Base-by-base conservation (phyloP, 2,797 vertebrate species). In the Microctenopoma stevenorrisi region DNA sequence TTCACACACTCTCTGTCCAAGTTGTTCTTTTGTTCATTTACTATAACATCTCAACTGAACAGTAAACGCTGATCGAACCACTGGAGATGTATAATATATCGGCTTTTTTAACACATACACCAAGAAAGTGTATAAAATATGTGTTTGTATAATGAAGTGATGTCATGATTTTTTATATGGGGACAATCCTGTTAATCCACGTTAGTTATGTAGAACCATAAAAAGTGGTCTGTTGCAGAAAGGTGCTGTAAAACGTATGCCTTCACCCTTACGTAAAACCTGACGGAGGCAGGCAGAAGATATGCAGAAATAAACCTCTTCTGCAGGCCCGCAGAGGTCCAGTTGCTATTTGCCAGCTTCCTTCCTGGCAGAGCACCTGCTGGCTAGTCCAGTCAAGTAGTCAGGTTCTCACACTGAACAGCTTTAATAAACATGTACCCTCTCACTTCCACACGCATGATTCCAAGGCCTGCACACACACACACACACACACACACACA, bases 341-440 rank as follows among this genome's bases (percentile, higher is more conserved):
- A 65, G 61, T 72, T 74, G 52, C 61, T 68, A 46, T 69, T 76
- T 33, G 51, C 64, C 40, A 40, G 57, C 56, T 74, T 78, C 56
- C 67, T 82, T 60, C 59, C 74, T 81, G 65, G 48, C 69, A 72
- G 72, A 64, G 56, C 66, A 77, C 74, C 72, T 78, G 74, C 76
- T 81, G 57, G 16, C 68, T 46, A 28, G 4, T 78, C 35, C 53
- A 66, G 49, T 54, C 18, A 33, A 76, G 55, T 53, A 54, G 56
- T 67, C 49, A 46, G 61, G 64, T 69, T 54, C 30, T 76, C 40
- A 53, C 59, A 64, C 72, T 70, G 58, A 52, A 42, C 43, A 10
- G 44, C 72, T 77, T 64, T 49, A 57, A 68, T 75, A 67, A 76
- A 83, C 64, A 66, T 43, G 26, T n/a, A 42, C 65, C 33, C 48